Percentiles rank a stretch among this genome's conserved stretches.
Evolutionary conservation across 2,113 vertebrate species (phyloP).

Genomic region (Phoenicopterus ruber): DNA sequence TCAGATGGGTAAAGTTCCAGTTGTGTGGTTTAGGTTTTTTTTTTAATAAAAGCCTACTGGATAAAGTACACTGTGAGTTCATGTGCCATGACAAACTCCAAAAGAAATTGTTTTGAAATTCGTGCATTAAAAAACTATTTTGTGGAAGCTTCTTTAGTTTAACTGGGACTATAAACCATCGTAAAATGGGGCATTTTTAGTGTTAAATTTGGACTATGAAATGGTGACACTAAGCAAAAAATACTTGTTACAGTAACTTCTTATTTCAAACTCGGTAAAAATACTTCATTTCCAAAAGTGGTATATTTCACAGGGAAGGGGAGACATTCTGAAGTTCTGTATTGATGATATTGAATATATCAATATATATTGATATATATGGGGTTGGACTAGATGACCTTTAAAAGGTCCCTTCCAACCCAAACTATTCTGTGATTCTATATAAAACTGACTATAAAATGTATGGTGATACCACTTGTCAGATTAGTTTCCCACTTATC

Average conservation of each 20-base stretch:
- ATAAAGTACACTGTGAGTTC: background rate
- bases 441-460: background rate
- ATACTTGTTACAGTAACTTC: background rate
- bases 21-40: background rate
- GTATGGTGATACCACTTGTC: fast-evolving
- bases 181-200: background rate
- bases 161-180: background rate
- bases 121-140: background rate
- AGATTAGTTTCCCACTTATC: background rate
- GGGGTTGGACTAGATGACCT: no score
- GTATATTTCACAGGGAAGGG: background rate
- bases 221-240: background rate
- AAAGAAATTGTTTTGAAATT: background rate
- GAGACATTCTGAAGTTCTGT: background rate
- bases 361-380: no score
- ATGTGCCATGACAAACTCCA: background rate
- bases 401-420: no score
- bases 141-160: background rate
- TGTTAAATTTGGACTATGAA: background rate
- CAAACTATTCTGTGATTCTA: no score
- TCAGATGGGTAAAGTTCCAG: background rate
- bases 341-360: background rate
- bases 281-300: background rate
- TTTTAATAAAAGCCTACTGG: background rate
- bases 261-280: background rate